phyloP scores from a whole-genome alignment of 30 jellyfish, hydroid and myxozoan species.

The Aurelia aurita complex sp. Pacific region DNA sequence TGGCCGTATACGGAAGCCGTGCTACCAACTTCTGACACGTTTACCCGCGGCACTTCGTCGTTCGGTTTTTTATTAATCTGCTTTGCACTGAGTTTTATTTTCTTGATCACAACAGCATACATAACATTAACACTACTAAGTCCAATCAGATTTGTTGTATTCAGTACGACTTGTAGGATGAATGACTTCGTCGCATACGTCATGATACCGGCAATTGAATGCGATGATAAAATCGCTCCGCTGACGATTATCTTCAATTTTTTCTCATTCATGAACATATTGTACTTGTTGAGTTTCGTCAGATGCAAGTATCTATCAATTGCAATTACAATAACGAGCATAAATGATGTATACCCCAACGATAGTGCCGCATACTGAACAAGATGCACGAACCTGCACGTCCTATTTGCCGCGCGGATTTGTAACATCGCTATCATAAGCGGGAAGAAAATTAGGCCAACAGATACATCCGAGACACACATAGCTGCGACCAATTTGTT shows the following conservation, averaged over 20 bases:
- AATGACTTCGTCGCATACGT: not conserved
- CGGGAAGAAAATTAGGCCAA: conserved; percentile 23
- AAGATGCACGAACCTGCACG: not conserved
- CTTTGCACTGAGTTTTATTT: not conserved
- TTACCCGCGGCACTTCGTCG: not conserved
- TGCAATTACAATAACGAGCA: conserved; percentile 14
- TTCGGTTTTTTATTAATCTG: not conserved
- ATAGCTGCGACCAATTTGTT: conserved; percentile 9
- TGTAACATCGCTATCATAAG: conserved; percentile 5
- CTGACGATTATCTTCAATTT: not conserved
- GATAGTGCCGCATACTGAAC: conserved; percentile 12
- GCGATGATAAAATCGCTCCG: conserved; percentile 12
- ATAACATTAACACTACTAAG: not conserved
- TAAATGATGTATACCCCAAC: conserved; percentile 31
- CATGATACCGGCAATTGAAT: not conserved
- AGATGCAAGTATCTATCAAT: conserved; percentile 39
- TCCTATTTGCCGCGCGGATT: not conserved
- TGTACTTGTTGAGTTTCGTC: conserved; percentile 28
- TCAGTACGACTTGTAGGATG: not conserved
- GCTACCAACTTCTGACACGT: not conserved
- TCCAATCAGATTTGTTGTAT: not conserved
- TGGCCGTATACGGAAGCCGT: not conserved
- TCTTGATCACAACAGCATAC: conserved; percentile 5
- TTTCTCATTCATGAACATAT: conserved; percentile 21
- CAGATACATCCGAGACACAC: conserved; percentile 24